phyloP scores from a whole-genome alignment of 2,888 invertebrate species.

The Cosmopolites sordidus region DNA sequence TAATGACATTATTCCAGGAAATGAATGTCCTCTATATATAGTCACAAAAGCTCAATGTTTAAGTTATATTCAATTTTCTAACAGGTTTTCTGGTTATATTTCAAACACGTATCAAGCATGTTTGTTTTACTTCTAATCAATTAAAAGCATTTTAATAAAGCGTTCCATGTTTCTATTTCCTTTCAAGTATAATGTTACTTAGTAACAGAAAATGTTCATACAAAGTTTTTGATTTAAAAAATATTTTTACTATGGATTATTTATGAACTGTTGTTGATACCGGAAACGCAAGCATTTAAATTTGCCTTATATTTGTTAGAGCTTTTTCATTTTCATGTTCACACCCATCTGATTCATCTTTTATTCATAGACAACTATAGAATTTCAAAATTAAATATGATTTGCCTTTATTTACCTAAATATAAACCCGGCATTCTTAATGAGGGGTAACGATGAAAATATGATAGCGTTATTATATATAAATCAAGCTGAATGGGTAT shows the following conservation, averaged over 20 bases:
- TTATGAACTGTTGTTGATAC: constrained; percentile 12
- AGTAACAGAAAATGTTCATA: no score
- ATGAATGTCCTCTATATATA: no score
- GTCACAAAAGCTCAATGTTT: no score
- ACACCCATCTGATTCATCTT: constrained; percentile 14
- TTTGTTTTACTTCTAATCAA: no score
- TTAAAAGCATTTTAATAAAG: no score
- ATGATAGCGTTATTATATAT: constrained; percentile 10
- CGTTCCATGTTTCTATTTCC: no score
- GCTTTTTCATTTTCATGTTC: constrained; percentile 11
- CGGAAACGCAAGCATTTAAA: constrained; percentile 12
- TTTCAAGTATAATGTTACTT: no score
- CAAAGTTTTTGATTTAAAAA: constrained; percentile 1
- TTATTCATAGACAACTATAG: constrained; percentile 10
- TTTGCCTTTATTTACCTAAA: constrained; percentile 11
- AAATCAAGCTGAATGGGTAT: neutral
- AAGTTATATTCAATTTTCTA: no score
- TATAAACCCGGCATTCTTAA: constrained; percentile 12
- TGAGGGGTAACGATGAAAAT: constrained; percentile 10
- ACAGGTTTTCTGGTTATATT: no score
- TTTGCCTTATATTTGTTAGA: constrained; percentile 8
- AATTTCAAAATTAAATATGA: constrained; percentile 13
- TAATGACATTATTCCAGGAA: no score
- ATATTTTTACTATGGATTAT: constrained; percentile 11
- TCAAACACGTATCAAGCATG: no score